Conservation (phyloP, 2,888 invertebrate genomes). For the Gastrophysa polygoni region DNA sequence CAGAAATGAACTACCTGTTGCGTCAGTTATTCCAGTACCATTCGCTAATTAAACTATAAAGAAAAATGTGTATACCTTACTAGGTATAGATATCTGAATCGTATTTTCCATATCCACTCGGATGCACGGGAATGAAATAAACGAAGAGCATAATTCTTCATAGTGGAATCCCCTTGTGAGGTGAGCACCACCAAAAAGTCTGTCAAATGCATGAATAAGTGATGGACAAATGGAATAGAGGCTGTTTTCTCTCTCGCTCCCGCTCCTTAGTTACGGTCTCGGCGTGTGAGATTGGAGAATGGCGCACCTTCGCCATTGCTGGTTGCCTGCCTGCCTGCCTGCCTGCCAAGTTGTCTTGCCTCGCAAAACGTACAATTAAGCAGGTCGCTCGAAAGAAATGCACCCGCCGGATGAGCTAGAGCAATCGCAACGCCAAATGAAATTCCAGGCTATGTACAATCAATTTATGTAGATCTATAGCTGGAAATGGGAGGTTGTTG, state of each 20-base stretch:
- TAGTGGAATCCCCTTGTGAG: background rate
- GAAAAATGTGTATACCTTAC: too few relatives aligned
- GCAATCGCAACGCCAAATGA: conserved; percentile 15
- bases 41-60: too few relatives aligned
- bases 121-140: too few relatives aligned
- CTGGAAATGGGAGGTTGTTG: conserved; percentile 12
- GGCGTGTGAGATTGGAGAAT: background rate
- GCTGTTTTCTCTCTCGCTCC: background rate
- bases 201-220: conserved; percentile 6
- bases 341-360: conserved; percentile 6
- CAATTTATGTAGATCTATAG: conserved; percentile 15
- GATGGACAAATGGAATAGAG: conserved; percentile 1
- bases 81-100: too few relatives aligned
- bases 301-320: conserved; percentile 8
- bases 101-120: too few relatives aligned
- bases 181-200: background rate
- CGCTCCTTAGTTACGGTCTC: background rate
- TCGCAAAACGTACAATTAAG: conserved; percentile 12
- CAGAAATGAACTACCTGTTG: too few relatives aligned
- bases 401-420: conserved; percentile 9
- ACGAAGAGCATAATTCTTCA: too few relatives aligned
- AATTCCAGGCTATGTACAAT: conserved; percentile 14
- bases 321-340: conserved; percentile 3
- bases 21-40: too few relatives aligned
- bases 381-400: conserved; percentile 9